A percentile compares a stretch with the other conserved stretches of the same genome.
phyloP scores from a whole-genome alignment of 2,113 vertebrate species.

The Tetrax tetrax region DNA sequence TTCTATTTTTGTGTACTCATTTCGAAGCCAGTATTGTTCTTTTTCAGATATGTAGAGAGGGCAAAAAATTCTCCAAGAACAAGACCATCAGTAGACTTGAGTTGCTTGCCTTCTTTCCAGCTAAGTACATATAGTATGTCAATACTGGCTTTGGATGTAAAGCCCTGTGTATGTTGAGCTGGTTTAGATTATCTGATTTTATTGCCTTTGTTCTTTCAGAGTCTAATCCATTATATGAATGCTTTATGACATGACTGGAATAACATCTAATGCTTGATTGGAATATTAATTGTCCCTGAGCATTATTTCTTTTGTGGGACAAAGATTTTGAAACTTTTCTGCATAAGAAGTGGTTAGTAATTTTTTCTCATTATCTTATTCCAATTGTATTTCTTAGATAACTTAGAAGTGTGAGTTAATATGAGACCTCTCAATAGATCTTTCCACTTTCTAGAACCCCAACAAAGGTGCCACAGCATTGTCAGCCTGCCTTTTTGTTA shows the following conservation, averaged over 20 bases:
- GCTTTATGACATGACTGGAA: neutral
- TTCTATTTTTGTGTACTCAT: neutral
- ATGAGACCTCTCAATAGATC: neutral
- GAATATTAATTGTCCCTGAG: neutral
- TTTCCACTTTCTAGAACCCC: neutral
- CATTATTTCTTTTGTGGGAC: neutral
- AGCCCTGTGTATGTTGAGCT: neutral
- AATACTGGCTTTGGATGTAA: neutral
- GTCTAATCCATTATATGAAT: neutral
- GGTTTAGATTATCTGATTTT: neutral
- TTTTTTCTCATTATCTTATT: neutral
- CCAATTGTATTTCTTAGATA: neutral
- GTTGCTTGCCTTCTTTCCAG: neutral
- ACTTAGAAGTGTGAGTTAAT: neutral
- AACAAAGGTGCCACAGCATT: neutral
- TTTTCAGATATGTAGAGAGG: neutral
- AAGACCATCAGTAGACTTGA: neutral
- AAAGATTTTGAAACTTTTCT: constrained; percentile 6
- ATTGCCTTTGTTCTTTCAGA: neutral
- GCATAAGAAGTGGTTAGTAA: neutral
- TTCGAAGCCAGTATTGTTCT: neutral
- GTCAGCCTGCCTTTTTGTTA: neutral
- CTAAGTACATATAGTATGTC: neutral
- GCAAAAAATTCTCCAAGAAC: neutral
- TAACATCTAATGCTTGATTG: neutral